Evolutionary conservation across 2,797 vertebrate genomes (phyloP).

Genomic region (Brachyalestes nurse): DNA sequence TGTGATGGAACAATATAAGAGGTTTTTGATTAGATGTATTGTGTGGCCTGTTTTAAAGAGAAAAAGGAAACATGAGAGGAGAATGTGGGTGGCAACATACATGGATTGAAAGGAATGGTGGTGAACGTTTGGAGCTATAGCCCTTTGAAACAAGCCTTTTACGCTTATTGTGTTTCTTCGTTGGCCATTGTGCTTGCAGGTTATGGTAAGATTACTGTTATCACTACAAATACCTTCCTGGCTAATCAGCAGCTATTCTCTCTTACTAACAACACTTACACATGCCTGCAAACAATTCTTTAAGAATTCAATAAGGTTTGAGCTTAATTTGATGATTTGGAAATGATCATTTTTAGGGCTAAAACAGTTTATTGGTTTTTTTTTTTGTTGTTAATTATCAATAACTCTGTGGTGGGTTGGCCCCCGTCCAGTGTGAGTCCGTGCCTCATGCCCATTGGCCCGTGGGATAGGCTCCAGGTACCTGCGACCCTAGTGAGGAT

Average conservation of each 20-base stretch:
- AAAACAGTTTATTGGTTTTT: no score
- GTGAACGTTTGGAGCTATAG: slow-evolving; percentile 4
- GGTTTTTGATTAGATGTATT: slow-evolving; percentile 26
- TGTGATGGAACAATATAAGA: slow-evolving; percentile 18
- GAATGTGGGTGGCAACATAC: slow-evolving; percentile 21
- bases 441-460: no score
- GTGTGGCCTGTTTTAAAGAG: slow-evolving; percentile 8
- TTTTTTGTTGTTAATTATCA: no score
- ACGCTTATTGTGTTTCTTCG: slow-evolving; percentile 24
- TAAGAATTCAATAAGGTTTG: no score
- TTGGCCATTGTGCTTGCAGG: slow-evolving; percentile 20
- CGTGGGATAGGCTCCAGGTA: no score
- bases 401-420: no score
- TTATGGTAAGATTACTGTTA: slow-evolving; percentile 6
- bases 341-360: no score
- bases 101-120: slow-evolving; percentile 21
- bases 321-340: no score
- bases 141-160: background rate
- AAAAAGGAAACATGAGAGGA: slow-evolving; percentile 27
- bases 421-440: no score
- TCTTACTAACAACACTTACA: background rate
- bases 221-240: background rate
- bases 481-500: no score
- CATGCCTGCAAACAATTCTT: background rate
- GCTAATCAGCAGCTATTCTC: slow-evolving; percentile 4